phyloP scores from a whole-genome alignment of 2,888 invertebrate species.

The Dichetophora obliterata region DNA sequence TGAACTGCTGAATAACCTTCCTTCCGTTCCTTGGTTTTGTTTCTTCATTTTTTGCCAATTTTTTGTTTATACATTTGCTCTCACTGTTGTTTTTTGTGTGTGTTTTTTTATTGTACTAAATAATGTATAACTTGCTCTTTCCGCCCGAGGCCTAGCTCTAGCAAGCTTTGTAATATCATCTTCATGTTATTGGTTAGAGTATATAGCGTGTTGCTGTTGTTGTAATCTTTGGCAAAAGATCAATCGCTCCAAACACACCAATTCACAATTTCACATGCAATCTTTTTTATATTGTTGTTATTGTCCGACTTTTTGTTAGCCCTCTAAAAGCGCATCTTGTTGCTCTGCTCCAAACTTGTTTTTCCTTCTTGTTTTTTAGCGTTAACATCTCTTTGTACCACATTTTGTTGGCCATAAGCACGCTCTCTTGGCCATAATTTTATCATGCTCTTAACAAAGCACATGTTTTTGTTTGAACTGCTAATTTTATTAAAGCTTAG shows the following conservation, averaged over 20 bases:
- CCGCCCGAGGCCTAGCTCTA: neutral
- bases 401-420: constrained; percentile 23
- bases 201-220: neutral
- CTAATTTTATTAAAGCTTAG: neutral
- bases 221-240: constrained; percentile 42
- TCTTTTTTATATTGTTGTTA: constrained; percentile 50
- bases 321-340: constrained; percentile 49
- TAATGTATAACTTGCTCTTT: constrained; percentile 39
- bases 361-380: no score
- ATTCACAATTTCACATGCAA: constrained; percentile 42
- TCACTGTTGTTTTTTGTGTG: no score
- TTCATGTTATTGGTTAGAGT: constrained; percentile 2
- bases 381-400: constrained; percentile 16
- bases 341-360: neutral
- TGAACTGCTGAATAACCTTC: constrained; percentile 48
- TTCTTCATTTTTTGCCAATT: constrained; percentile 4
- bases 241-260: constrained; percentile 43
- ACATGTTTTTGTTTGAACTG: constrained; percentile 24
- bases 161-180: constrained; percentile 21
- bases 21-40: constrained; percentile 53
- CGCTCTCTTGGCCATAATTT: neutral
- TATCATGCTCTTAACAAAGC: constrained; percentile 15
- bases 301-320: constrained; percentile 41
- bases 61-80: constrained; percentile 51
- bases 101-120: constrained; percentile 42